A percentile compares a stretch with the other conserved stretches of the same genome.
These are phyloP conservation scores for Urosaurus nigricauda DNA, from an alignment of 2,797 vertebrate genomes.

Conservation along the genomic window DNA sequence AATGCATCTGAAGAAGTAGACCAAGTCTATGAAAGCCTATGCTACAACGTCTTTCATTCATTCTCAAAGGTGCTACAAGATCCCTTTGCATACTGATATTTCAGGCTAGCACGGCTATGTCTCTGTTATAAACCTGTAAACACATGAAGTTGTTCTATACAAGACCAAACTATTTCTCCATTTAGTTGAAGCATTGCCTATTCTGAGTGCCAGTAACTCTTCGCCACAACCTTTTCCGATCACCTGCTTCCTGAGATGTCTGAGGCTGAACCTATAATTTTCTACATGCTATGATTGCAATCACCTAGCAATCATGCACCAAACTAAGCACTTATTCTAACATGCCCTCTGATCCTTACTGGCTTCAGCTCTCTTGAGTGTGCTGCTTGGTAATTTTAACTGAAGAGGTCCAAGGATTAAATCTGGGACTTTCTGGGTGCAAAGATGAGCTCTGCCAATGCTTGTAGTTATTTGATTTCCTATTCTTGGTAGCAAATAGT, in stretches of 20 bases:
- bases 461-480: too few relatives aligned
- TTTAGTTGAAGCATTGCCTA: not conserved
- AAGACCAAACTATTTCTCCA: not conserved
- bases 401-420: too few relatives aligned
- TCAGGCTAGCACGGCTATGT: too few relatives aligned
- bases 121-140: not conserved
- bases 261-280: not conserved
- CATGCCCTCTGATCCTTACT: not conserved
- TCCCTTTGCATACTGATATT: too few relatives aligned
- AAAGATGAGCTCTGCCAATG: too few relatives aligned
- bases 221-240: not conserved
- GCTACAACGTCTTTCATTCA: too few relatives aligned
- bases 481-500: too few relatives aligned
- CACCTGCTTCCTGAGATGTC: not conserved
- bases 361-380: not conserved
- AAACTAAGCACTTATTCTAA: not conserved
- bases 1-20: too few relatives aligned
- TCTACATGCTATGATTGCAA: not conserved
- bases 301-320: too few relatives aligned
- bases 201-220: not conserved
- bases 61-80: too few relatives aligned
- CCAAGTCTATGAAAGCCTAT: too few relatives aligned
- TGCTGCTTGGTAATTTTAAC: not conserved
- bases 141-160: not conserved
- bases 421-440: too few relatives aligned